These are phyloP conservation scores for Machaerirhynchus nigripectus DNA, from an alignment of 2,113 vertebrate genomes.

Conservation along the genomic window DNA sequence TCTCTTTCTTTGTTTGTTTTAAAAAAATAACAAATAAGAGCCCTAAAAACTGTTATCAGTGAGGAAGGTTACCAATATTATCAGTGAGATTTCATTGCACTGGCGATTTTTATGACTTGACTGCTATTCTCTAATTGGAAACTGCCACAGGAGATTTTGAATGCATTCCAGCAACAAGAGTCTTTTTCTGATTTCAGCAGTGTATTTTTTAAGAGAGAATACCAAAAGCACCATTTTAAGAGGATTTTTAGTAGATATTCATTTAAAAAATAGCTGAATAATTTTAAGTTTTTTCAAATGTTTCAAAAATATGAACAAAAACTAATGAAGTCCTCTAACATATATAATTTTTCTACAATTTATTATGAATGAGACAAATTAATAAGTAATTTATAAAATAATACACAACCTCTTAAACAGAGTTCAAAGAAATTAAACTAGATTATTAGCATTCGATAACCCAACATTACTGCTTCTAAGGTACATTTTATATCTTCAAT, in stretches of 20 bases:
- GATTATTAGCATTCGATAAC: accelerated
- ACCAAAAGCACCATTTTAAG: not conserved
- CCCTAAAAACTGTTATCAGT: not conserved
- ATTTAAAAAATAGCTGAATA: not conserved
- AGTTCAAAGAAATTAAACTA: not conserved
- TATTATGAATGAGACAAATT: not conserved
- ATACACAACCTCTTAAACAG: not conserved
- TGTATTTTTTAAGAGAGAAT: not conserved
- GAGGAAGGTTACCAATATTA: not conserved
- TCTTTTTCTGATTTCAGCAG: not conserved
- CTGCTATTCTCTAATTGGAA: not conserved
- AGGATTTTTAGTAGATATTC: not conserved
- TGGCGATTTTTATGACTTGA: not conserved
- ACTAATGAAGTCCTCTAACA: accelerated
- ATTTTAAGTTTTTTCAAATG: accelerated
- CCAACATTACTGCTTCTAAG: accelerated
- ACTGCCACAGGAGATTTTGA: not conserved
- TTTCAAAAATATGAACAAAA: not conserved
- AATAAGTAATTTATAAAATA: not conserved
- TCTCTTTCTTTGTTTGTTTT: not conserved
- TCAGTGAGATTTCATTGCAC: not conserved
- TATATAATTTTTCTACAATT: not conserved
- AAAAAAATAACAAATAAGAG: not conserved
- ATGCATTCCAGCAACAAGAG: not conserved
- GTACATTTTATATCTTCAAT: not conserved